phyloP scores from a whole-genome alignment of 2,888 invertebrate species.

The Minunthozetes semirufus region DNA sequence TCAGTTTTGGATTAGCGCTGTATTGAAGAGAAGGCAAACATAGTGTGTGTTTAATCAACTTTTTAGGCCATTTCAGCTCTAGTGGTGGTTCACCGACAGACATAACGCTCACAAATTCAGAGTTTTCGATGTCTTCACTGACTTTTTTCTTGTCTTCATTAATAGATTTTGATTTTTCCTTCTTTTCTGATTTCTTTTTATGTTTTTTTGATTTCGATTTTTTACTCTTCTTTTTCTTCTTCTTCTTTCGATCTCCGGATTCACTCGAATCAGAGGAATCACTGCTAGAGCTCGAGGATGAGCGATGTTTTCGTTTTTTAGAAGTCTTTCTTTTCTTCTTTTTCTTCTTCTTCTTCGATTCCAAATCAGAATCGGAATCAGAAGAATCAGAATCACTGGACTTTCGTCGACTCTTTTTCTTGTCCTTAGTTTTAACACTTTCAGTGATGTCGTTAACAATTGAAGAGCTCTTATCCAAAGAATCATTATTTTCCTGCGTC shows the following conservation, averaged over 20 bases:
- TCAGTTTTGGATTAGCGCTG: constrained; percentile 22
- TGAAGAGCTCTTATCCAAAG: not conserved
- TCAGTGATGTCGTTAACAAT: not conserved
- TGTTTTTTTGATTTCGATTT: constrained; percentile 70
- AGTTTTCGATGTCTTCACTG: not conserved
- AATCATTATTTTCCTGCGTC: not conserved
- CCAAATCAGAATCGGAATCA: constrained; percentile 25
- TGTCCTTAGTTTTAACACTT: not conserved
- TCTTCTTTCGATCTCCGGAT: constrained; percentile 1
- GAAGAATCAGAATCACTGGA: not conserved
- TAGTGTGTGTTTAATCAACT: constrained; percentile 19
- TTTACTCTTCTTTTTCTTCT: constrained; percentile 65
- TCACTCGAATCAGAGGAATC: constrained; percentile 5
- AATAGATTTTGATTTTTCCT: constrained; percentile 1
- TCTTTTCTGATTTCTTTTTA: constrained; percentile 56
- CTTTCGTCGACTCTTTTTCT: not conserved
- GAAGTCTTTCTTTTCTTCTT: not conserved
- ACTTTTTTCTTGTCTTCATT: constrained; percentile 6
- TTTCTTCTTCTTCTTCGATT: not conserved
- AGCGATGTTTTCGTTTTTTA: not conserved
- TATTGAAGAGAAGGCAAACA: constrained; percentile 24
- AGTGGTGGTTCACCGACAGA: not conserved
- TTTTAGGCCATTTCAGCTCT: constrained; percentile 20
- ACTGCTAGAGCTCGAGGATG: constrained; percentile 22
- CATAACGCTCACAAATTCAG: not conserved